Percentiles rank a stretch among this genome's conserved stretches.
These are phyloP conservation scores for Haliclona indistincta DNA, from an alignment of 37 sponge, comb jelly and placozoan genomes.

Conservation along the genomic window DNA sequence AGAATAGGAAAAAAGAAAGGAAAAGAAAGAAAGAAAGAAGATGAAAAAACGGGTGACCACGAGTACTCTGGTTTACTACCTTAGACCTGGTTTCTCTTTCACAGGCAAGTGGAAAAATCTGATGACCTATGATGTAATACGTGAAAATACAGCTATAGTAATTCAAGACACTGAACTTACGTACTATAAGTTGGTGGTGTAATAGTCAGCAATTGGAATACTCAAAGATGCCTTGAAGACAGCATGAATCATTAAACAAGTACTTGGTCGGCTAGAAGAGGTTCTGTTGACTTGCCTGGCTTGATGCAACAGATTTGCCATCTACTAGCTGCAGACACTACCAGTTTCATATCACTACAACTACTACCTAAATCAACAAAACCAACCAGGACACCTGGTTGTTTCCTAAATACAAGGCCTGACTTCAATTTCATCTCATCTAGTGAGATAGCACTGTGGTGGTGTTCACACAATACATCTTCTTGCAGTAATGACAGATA, in stretches of 20 bases:
- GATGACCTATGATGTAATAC: too few relatives aligned
- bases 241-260: conserved; percentile 7
- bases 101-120: too few relatives aligned
- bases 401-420: conserved; percentile 7
- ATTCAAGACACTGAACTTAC: too few relatives aligned
- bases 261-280: too few relatives aligned
- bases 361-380: conserved; percentile 16
- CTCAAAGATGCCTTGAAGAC: conserved; percentile 12
- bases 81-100: too few relatives aligned
- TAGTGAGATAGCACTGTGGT: conserved; percentile 9
- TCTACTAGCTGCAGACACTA: neutral
- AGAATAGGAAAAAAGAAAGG: too few relatives aligned
- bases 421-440: conserved; percentile 22
- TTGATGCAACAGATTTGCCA: too few relatives aligned
- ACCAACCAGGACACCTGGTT: neutral
- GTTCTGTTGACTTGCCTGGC: neutral
- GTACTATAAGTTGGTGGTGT: neutral
- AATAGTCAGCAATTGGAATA: conserved; percentile 5
- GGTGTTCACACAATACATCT: conserved; percentile 1
- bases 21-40: too few relatives aligned
- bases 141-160: too few relatives aligned
- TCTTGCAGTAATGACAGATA: neutral
- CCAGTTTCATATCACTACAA: neutral
- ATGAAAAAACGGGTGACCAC: too few relatives aligned
- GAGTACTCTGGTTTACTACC: too few relatives aligned